Base-by-base conservation (phyloP, 2,888 invertebrate species). In the Sipha maydis region DNA sequence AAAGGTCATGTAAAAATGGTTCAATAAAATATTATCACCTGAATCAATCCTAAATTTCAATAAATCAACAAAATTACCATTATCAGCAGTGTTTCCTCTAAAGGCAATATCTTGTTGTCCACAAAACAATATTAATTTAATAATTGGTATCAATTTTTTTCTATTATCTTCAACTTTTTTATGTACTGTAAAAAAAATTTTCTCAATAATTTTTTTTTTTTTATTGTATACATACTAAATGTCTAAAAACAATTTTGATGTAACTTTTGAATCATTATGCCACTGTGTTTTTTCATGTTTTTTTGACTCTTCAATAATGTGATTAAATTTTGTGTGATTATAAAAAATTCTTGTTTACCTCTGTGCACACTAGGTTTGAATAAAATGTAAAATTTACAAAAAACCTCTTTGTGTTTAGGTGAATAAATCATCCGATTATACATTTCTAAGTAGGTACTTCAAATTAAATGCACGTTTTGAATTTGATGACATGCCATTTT, bases 381-480 rank as follows among this genome's bases (percentile, higher is more conserved):
- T 28, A 77, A 48, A 17, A 77, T 7, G 1, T 48, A 77, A 48
- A 56, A 78, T n/a, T 78, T 78, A 48, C 78, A 78, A 56, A 78
- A 78, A 78, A 78, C 54, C 54, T 54, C 78, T 78, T 78, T 78
- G n/a, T 56, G 31, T 54, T 56, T 78, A 56, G 78, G 21, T 54
- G 78, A 78, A 78, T 78, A 78, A 78, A 56, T 78, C 78, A 77
- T 77, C 77, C 54, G 54, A 21, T 78, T 54, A 78, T 78, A 78
- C 54, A 56, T 78, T 17, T 78, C 56, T 56, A 78, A 78, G 54
- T 56, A 78, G 54, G 54, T 78, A 78, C 17, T 78, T 78, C 31
- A 78, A 78, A 56, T 78, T 78, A 78, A 78, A 78, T 48, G 78
- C 54, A 78, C 78, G 56, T 78, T 78, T 78, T 54, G 78, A 78